Conservation (phyloP, 2,113 vertebrate species). For the Ciconia boyciana region DNA sequence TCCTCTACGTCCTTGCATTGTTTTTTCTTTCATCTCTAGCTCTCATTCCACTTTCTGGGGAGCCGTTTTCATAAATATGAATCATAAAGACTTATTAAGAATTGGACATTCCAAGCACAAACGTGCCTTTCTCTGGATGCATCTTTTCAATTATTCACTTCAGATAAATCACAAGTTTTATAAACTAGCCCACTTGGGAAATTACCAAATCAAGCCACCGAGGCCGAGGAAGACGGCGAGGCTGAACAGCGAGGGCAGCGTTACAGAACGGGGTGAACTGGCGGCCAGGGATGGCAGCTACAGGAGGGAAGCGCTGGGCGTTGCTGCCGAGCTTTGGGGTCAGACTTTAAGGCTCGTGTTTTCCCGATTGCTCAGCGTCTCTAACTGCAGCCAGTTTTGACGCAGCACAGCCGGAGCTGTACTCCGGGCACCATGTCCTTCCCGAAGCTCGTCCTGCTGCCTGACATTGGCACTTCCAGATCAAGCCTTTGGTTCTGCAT, state of each 20-base stretch:
- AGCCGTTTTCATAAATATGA: background rate
- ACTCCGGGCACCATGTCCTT: accelerated
- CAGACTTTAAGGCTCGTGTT: background rate
- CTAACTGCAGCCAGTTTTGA: background rate
- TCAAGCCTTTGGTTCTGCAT: background rate
- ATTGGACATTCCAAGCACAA: slow-evolving; percentile 3
- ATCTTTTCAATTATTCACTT: background rate
- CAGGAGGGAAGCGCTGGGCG: too few species aligned
- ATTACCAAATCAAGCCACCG: background rate
- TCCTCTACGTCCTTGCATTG: background rate
- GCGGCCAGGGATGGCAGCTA: background rate
- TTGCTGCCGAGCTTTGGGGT: background rate
- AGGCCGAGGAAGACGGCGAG: accelerated
- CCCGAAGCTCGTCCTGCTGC: background rate
- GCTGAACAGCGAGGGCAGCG: accelerated
- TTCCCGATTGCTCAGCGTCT: background rate
- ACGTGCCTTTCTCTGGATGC: background rate
- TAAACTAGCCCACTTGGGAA: background rate
- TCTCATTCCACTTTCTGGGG: background rate
- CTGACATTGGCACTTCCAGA: background rate
- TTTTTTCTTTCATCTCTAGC: background rate
- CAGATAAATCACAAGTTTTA: background rate
- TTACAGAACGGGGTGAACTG: accelerated
- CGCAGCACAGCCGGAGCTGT: background rate
- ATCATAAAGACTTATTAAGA: background rate